phyloP scores from a whole-genome alignment of 1,140 invertebrate genomes.

The Trinorchestia longiramus region DNA sequence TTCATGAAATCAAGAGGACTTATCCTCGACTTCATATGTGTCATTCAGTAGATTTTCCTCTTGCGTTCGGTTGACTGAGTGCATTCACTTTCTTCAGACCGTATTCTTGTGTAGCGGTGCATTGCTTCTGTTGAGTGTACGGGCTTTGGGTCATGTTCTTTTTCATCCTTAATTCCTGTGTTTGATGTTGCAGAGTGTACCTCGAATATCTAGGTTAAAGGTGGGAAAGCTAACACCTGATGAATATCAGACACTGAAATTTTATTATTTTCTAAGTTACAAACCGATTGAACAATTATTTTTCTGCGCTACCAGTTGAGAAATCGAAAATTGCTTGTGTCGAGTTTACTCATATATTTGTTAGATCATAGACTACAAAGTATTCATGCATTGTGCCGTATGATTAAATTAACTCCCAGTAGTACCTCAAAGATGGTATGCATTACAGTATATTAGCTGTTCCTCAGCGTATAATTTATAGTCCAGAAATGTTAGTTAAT shows the following conservation, averaged over 20 bases:
- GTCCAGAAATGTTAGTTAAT: too few species aligned
- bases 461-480: too few species aligned
- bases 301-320: too few species aligned
- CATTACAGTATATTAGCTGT: too few species aligned
- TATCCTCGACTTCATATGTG: not conserved
- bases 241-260: not conserved
- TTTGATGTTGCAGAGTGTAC: not conserved
- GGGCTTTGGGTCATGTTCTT: not conserved
- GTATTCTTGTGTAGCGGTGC: not conserved
- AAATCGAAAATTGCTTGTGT: too few species aligned
- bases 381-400: too few species aligned
- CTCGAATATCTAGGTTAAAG: not conserved
- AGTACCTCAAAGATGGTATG: too few species aligned
- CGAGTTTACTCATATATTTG: too few species aligned
- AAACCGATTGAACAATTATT: too few species aligned
- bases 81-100: not conserved
- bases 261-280: not conserved
- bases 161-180: not conserved
- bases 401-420: too few species aligned
- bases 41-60: not conserved
- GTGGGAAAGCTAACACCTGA: not conserved
- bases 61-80: not conserved
- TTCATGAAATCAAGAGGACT: not conserved
- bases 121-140: not conserved
- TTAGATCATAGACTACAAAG: too few species aligned